Percentiles rank a stretch among this genome's conserved stretches.
Conservation (phyloP, 2,797 vertebrate species). For the Parauchenoglanis ngamensis region DNA sequence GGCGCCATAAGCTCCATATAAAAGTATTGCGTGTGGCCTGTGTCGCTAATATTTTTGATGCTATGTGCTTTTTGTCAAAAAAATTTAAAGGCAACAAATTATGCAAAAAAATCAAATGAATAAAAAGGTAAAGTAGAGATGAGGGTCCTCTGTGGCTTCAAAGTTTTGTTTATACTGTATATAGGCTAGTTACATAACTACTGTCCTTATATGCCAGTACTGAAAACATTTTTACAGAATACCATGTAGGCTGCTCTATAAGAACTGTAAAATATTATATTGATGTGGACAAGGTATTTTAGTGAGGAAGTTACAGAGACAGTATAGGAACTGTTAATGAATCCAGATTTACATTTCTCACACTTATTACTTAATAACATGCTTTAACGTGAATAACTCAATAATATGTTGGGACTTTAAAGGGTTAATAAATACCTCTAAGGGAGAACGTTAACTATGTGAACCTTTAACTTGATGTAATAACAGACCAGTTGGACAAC, state of each 20-base stretch:
- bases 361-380: not conserved
- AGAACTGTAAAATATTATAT: not conserved
- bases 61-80: not conserved
- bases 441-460: not conserved
- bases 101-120: not conserved
- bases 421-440: not conserved
- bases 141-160: not conserved
- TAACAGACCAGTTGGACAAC: conserved; percentile 3
- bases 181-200: too few relatives aligned
- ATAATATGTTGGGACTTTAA: not conserved
- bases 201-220: not conserved
- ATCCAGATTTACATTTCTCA: not conserved
- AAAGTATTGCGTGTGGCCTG: not conserved
- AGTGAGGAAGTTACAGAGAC: not conserved
- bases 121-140: not conserved
- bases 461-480: not conserved
- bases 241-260: not conserved
- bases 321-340: not conserved
- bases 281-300: not conserved
- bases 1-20: not conserved
- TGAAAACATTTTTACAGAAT: not conserved
- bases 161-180: not conserved
- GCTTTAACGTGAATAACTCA: not conserved
- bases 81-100: not conserved
- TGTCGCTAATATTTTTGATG: not conserved